These are phyloP conservation scores for Synanthedon formicaeformis DNA, from an alignment of 2,888 invertebrate species.

Conservation along the genomic window DNA sequence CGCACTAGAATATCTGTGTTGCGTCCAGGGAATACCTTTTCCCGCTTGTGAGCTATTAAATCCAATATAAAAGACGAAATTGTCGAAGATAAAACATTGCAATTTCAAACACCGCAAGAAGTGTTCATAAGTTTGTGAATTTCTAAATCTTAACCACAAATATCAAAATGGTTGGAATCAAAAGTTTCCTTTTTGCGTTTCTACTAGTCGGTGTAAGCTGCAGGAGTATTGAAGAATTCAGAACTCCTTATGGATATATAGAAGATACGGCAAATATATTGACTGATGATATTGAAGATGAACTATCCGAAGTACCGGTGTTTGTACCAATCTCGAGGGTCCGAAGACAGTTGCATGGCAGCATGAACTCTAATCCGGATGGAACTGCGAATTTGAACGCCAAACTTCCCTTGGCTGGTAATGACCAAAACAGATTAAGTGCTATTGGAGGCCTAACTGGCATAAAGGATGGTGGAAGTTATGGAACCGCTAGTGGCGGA, in stretches of 20 bases:
- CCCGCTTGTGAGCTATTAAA: background rate
- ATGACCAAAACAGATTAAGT: conserved; percentile 23
- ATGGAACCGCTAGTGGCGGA: conserved; percentile 24
- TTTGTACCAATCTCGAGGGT: conserved; percentile 5
- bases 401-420: conserved; percentile 21
- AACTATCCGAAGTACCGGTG: background rate
- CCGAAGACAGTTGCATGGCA: conserved; percentile 14
- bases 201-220: background rate
- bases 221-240: background rate
- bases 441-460: conserved; percentile 17
- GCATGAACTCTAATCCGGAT: conserved; percentile 15
- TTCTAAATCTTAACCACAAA: background rate
- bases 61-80: background rate
- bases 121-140: background rate
- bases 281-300: background rate
- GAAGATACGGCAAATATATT: background rate
- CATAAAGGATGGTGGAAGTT: conserved; percentile 7
- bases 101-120: background rate
- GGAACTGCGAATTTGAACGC: conserved; percentile 13
- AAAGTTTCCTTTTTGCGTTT: background rate
- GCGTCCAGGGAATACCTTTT: conserved; percentile 12
- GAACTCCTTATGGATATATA: background rate
- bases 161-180: conserved; percentile 1
- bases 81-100: background rate
- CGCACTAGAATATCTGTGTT: conserved; percentile 8